Evolutionary conservation across 2,888 invertebrate genomes (phyloP).

Genomic region (Microplitis deprimator): DNA sequence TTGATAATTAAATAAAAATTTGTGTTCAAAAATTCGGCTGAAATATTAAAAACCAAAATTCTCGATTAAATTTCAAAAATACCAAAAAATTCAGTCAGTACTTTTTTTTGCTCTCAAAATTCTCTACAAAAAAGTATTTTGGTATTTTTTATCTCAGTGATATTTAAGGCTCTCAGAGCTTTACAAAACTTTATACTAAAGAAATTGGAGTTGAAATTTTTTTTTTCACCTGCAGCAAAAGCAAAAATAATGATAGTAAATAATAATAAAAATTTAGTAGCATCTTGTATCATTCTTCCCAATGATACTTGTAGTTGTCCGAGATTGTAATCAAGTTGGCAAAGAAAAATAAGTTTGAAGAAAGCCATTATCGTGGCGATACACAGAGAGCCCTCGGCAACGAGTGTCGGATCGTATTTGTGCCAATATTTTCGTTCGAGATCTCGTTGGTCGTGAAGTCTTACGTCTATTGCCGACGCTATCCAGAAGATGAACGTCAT

Average conservation of each 20-base stretch:
- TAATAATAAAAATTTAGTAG: conserved; percentile 76
- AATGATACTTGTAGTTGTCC: conserved; percentile 80
- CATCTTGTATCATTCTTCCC: conserved; percentile 80
- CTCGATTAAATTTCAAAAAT: too few species aligned
- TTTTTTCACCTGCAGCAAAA: conserved; percentile 73
- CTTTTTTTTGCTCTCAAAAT: too few species aligned
- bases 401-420: conserved; percentile 76
- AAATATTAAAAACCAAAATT: too few species aligned
- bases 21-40: too few species aligned
- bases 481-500: conserved; percentile 78
- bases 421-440: conserved; percentile 79
- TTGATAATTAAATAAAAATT: too few species aligned
- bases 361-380: conserved; percentile 79
- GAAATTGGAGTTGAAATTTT: background rate
- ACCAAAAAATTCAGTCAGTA: too few species aligned
- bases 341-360: conserved; percentile 77
- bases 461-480: conserved; percentile 74
- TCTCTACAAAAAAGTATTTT: too few species aligned
- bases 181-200: background rate
- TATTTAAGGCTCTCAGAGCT: too few species aligned
- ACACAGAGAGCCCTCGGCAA: conserved; percentile 79
- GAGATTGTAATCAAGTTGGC: conserved; percentile 77
- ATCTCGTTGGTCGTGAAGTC: conserved; percentile 70
- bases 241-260: conserved; percentile 72
- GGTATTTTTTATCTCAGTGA: too few species aligned